Evolutionary conservation across 1,140 invertebrate species (phyloP).

Genomic region (Delia radicum): DNA sequence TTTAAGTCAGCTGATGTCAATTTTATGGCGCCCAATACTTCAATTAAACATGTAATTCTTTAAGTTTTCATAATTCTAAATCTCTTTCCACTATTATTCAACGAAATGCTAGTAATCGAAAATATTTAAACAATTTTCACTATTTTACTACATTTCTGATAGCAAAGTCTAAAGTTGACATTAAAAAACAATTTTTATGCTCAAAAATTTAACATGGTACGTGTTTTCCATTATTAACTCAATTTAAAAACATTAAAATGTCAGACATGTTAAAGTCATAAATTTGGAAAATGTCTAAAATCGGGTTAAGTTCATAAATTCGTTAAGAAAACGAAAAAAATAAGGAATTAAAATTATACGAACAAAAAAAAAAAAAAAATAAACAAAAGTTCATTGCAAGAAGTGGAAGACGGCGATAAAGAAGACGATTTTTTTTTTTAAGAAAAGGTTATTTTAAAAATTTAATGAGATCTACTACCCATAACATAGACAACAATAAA

Average conservation of each 20-base stretch:
- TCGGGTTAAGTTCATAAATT: slow-evolving; percentile 4
- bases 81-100: no score
- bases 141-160: no score
- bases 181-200: no score
- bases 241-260: not conserved
- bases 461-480: not conserved
- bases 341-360: not conserved
- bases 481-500: not conserved
- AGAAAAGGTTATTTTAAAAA: not conserved
- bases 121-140: no score
- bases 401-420: not conserved
- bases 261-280: not conserved
- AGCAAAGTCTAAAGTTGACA: no score
- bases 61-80: no score
- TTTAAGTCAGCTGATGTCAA: no score
- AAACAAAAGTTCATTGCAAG: not conserved
- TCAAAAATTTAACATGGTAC: no score
- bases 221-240: no score
- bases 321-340: not conserved
- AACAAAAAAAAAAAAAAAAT: not conserved
- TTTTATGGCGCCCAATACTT: no score
- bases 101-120: no score
- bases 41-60: no score
- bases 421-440: not conserved
- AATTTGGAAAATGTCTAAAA: not conserved